phyloP scores from a whole-genome alignment of 2,888 invertebrate genomes.

The Drosophila glabriapex region DNA sequence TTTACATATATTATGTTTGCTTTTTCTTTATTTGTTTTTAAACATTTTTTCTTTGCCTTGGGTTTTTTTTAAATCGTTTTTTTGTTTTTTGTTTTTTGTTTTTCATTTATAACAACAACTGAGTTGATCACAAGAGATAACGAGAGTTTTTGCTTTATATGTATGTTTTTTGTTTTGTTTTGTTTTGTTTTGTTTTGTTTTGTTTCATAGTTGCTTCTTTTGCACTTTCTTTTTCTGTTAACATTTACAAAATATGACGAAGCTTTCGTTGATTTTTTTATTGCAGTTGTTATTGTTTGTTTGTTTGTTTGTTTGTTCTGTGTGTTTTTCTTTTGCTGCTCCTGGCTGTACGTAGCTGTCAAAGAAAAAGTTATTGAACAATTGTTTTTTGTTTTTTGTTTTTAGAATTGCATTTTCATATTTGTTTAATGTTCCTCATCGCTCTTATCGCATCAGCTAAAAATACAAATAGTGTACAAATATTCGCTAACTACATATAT shows the following conservation, averaged over 20 bases:
- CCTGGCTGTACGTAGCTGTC: slow-evolving; percentile 5
- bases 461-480: slow-evolving; percentile 76
- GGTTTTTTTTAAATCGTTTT: slow-evolving; percentile 17
- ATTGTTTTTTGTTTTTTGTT: slow-evolving; percentile 20
- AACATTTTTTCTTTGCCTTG: slow-evolving; percentile 36
- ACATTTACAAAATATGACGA: slow-evolving; percentile 56
- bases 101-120: slow-evolving; percentile 75
- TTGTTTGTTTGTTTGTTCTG: slow-evolving; percentile 4
- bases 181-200: slow-evolving; percentile 1
- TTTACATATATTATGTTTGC: slow-evolving; percentile 6
- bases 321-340: slow-evolving; percentile 12
- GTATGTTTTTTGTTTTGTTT: slow-evolving; percentile 17
- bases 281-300: slow-evolving; percentile 10
- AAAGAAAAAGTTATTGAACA: slow-evolving; percentile 29
- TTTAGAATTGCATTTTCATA: slow-evolving; percentile 16
- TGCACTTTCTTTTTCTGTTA: slow-evolving; percentile 33
- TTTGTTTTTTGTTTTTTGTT: slow-evolving; percentile 21
- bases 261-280: slow-evolving; percentile 52
- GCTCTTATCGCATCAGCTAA: slow-evolving; percentile 39
- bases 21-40: slow-evolving; percentile 17
- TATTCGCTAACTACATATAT: slow-evolving; percentile 70
- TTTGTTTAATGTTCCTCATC: slow-evolving; percentile 16
- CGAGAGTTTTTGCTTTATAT: slow-evolving; percentile 66
- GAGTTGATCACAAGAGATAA: slow-evolving; percentile 80
- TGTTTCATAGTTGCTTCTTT: slow-evolving; percentile 32